Percentiles rank a stretch among this genome's conserved stretches.
These are phyloP conservation scores for Patella vulgata DNA, from an alignment of 1,140 invertebrate species.

Conservation along the genomic window DNA sequence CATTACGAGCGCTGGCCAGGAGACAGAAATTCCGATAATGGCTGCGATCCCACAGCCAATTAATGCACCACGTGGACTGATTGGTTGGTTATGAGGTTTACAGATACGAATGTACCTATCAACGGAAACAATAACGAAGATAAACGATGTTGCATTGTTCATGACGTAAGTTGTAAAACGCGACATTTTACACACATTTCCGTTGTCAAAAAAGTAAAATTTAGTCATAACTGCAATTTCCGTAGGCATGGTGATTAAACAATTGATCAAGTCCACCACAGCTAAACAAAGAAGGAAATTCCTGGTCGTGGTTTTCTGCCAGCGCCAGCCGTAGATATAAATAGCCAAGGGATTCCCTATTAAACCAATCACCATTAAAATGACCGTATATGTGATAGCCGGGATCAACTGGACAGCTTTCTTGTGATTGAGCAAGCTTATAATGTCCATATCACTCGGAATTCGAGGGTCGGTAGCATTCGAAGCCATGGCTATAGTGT, in stretches of 20 bases:
- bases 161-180: slow-evolving; percentile 48
- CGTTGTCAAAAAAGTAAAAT: slow-evolving; percentile 44
- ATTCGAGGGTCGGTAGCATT: too few species aligned
- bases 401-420: slow-evolving; percentile 5
- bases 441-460: slow-evolving; percentile 7
- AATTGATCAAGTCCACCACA: slow-evolving; percentile 50
- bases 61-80: slow-evolving; percentile 38
- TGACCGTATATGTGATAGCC: slow-evolving; percentile 3
- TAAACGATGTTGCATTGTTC: slow-evolving; percentile 37
- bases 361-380: slow-evolving; percentile 37
- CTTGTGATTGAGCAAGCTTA: not conserved
- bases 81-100: slow-evolving; percentile 32
- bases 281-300: slow-evolving; percentile 50
- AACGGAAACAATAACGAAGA: slow-evolving; percentile 48
- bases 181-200: slow-evolving; percentile 39
- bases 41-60: slow-evolving; percentile 38
- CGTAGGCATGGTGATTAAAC: slow-evolving; percentile 51
- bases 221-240: slow-evolving; percentile 42
- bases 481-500: too few species aligned
- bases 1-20: slow-evolving; percentile 48
- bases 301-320: slow-evolving; percentile 46
- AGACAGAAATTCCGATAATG: slow-evolving; percentile 33
- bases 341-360: slow-evolving; percentile 52
- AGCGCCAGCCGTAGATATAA: slow-evolving; percentile 47
- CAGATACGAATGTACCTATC: slow-evolving; percentile 57